Base-by-base conservation (phyloP, 2,113 vertebrate genomes). In the Percopsis transmontana region DNA sequence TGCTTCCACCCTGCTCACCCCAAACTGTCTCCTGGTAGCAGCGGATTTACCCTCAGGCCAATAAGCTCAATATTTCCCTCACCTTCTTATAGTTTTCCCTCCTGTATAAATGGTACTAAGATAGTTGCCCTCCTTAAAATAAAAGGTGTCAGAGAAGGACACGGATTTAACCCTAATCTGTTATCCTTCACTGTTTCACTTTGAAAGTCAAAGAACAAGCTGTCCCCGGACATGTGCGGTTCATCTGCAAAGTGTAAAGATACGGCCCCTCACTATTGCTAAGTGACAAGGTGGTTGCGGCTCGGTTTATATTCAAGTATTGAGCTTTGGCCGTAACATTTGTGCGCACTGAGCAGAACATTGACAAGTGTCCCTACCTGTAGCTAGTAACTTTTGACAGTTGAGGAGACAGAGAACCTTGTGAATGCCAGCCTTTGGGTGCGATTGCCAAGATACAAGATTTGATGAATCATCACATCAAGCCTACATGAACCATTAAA, bases 81-180 rank as follows among this genome's bases (percentile, higher is more conserved):
- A 72, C 68, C 65, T 57, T 76, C 77, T 55, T 62, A 57, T 48
- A 70, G 74, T 74, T 77, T 61, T 58, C 65, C 41, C 71, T 76
- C 70, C 41, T 64, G 68, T 77, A 85, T 80, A 86, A 85, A 69
- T 60, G 71, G 81, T 67, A 70, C 72, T 82, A 76, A 79, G 85
- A 79, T 85, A 77, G 77, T 21, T 18, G 72, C 72, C 80, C 85
- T 87, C 60, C 68, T 84, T 77, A 54, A 75, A 77, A 66, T 70
- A 70, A 72, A 69, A 70, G 55, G 27, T 74, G 65, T 79, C 55
- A 45, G 53, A 58, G 33, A 68, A 87, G 84, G 82, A 84, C 79
- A 65, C 42, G 15, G 14, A 42, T 77, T 75, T 84, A 62, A 87
- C 85, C 80, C 80, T 63, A 81, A 74, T 79, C 18, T 5, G 44